Evolutionary conservation across 2,888 invertebrate genomes (phyloP).

Genomic region (Melangyna quadrimaculata): DNA sequence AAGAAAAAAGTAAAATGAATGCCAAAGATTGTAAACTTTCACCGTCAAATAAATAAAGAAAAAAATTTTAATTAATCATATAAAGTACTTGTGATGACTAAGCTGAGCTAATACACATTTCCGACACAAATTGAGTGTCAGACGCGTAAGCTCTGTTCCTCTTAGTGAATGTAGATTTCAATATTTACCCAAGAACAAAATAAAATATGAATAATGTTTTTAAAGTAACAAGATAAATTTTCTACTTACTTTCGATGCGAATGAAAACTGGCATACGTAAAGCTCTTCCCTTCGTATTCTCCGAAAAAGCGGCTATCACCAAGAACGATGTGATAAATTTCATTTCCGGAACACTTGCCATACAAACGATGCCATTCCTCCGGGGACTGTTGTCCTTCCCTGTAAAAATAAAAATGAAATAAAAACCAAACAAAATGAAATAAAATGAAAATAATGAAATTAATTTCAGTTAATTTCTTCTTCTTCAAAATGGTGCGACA

Average conservation of each 20-base stretch:
- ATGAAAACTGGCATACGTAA: conserved; percentile 99
- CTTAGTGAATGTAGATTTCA: conserved; percentile 7
- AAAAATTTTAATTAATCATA: not conserved
- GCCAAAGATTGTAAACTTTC: not conserved
- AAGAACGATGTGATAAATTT: conserved; percentile 98
- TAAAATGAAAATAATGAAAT: conserved; percentile 50
- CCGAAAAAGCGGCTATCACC: conserved; percentile 98
- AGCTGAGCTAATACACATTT: not conserved
- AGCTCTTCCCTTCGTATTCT: conserved; percentile 99
- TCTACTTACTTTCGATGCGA: conserved; percentile 95
- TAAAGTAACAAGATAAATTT: not conserved
- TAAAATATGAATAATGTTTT: not conserved
- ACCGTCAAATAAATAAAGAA: not conserved
- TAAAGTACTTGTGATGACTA: not conserved
- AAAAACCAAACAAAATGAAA: conserved; percentile 43
- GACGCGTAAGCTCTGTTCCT: not conserved
- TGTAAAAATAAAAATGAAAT: conserved; percentile 66
- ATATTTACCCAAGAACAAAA: not conserved
- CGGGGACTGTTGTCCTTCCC: conserved; percentile 83
- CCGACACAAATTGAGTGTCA: conserved; percentile 7
- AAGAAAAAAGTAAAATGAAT: too few relatives aligned
- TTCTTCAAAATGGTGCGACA: not conserved
- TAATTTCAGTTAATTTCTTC: conserved; percentile 32
- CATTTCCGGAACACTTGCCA: conserved; percentile 99
- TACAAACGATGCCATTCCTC: conserved; percentile 99